Percentiles rank a stretch among this genome's conserved stretches.
phyloP scores from a whole-genome alignment of 2,888 invertebrate genomes.

The Smittia aterrima region DNA sequence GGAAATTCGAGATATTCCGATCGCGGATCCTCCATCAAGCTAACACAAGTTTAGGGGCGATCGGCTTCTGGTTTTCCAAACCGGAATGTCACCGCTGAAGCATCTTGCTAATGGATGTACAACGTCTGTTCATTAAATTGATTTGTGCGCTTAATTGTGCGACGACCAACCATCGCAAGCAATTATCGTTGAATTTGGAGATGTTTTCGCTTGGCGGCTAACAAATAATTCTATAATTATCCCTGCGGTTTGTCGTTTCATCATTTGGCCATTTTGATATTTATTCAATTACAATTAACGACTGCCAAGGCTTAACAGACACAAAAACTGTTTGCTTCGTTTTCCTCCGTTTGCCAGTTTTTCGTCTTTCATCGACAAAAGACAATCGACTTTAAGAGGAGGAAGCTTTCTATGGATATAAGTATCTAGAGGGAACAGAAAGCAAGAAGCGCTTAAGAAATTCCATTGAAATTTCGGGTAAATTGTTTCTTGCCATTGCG shows the following conservation, averaged over 20 bases:
- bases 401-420: neutral
- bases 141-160: constrained; percentile 38
- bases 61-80: neutral
- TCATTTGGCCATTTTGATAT: neutral
- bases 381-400: neutral
- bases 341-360: no score
- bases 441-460: neutral
- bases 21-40: no score
- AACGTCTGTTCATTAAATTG: constrained; percentile 25
- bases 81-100: neutral
- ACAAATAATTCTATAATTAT: neutral
- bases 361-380: neutral
- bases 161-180: constrained; percentile 21
- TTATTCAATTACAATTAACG: constrained; percentile 9
- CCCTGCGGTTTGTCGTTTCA: neutral
- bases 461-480: constrained; percentile 35
- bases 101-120: constrained; percentile 31
- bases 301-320: neutral
- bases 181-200: constrained; percentile 33
- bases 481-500: constrained; percentile 6
- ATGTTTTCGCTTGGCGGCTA: no score
- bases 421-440: neutral
- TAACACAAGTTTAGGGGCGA: neutral
- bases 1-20: neutral
- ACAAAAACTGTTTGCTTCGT: neutral